Evolutionary conservation across 2,888 invertebrate genomes (phyloP), one percentile per base, ranked within the genome.

Genomic region (Diarsia rubi): DNA sequence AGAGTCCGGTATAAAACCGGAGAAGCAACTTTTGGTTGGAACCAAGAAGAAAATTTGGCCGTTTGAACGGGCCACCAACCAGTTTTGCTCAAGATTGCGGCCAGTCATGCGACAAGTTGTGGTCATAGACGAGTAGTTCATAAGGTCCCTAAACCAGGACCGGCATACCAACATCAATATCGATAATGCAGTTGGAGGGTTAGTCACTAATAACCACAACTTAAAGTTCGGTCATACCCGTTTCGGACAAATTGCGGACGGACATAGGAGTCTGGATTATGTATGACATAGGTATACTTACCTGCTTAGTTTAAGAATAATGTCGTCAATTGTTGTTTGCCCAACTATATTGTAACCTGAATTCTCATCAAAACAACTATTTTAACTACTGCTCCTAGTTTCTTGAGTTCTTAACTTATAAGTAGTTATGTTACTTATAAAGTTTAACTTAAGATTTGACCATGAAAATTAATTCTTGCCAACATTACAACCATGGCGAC

Each of bases 401-500:
- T 37, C 21, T 65, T 42, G 37, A 67, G 3, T 49, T 49, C 21
- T 76, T 59, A n/a, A 52, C 6, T 69, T 45, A 60, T 37, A n/a
- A n/a, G n/a, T n/a, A 37, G 37, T 37, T 37, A 37, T 37, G 5
- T 37, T 37, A 37, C n/a, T n/a, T n/a, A n/a, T n/a, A n/a, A n/a
- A n/a, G n/a, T n/a, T 76, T 57, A n/a, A 52, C 6, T 68, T 45
- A 60, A 68, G 21, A 16, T 11, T 42, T 65, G 64, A 65, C 79
- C 42, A 47, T 79, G 60, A 60, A 65, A 65, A 72, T 72, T 52
- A 52, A 72, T 72, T 65, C 45, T 27, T 64, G 19, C 52, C n/a
- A 54, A 47, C 45, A 31, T 59, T 73, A 73, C 49, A 60, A 64
- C 27, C 5, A 65, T 11, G 45, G 14, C 19, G 63, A 80, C 81